Conservation (phyloP, 92 coral and sea anemone genomes). For the Parazoanthus swiftii region DNA sequence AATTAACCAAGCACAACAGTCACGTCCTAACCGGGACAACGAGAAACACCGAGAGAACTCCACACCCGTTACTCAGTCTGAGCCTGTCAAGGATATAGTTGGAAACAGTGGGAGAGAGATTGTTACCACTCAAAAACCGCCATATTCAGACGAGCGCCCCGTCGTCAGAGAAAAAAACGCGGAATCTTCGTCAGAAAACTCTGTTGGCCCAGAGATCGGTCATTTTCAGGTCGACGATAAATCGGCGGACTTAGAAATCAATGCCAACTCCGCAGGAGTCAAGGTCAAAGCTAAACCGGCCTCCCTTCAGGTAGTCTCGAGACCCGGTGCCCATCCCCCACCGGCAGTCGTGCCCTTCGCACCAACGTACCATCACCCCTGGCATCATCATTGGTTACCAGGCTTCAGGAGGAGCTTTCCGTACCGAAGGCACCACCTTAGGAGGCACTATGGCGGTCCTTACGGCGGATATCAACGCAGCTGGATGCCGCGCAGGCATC, state of each 20-base stretch:
- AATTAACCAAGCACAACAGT: neutral
- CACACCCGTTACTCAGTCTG: constrained; percentile 37
- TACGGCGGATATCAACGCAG: constrained; percentile 48
- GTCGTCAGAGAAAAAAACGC: constrained; percentile 36
- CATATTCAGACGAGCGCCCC: constrained; percentile 24
- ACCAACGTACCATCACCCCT: constrained; percentile 64
- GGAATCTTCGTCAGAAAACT: constrained; percentile 16
- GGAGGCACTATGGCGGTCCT: constrained; percentile 47
- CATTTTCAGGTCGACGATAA: constrained; percentile 97
- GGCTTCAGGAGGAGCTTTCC: constrained; percentile 63
- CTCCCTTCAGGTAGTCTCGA: constrained; percentile 97
- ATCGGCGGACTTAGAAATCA: constrained; percentile 98
- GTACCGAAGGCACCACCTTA: constrained; percentile 51
- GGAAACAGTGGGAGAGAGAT: constrained; percentile 88
- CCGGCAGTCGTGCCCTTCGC: constrained; percentile 65
- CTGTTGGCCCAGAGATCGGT: constrained; percentile 76
- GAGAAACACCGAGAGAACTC: neutral
- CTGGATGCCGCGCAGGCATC: constrained; percentile 41
- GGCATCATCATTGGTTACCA: constrained; percentile 80
- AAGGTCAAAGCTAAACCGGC: constrained; percentile 99
- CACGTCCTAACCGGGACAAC: neutral
- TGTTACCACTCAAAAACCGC: constrained; percentile 64
- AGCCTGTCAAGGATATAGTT: constrained; percentile 63
- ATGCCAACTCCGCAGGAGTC: constrained; percentile 98
- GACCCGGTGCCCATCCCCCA: constrained; percentile 88